Base-by-base conservation (phyloP, 1,140 invertebrate genomes). In the Oryzaephilus surinamensis region DNA sequence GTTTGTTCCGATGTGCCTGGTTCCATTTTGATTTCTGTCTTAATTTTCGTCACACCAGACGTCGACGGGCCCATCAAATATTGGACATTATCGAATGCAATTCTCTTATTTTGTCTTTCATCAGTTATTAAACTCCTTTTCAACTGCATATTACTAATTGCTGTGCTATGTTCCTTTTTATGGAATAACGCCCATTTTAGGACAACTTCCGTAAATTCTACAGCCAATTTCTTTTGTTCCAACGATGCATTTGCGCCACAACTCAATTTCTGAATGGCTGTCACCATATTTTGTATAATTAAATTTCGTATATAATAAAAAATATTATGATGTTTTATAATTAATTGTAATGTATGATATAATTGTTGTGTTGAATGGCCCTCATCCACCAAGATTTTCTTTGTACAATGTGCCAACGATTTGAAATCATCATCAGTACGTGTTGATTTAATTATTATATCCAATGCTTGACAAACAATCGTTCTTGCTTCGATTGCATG, bases 311-410 rank as follows among this genome's bases (percentile, higher is more conserved):
- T 90, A 2, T 91, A 90, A 64, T 94, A 98, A 62, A 97, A 98
- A 2, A 93, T 86, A 64, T 91, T 93, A 52, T 88, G 93, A 61
- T 99, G 94, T 8, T 91, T 72, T 3, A 97, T 90, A 15, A 98
- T 83, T 0, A 97, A 66, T 62, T 94, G 94, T 35, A 98, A 65
- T 44, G 97, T 94, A 57, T 99, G 95, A 42, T 92, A 91, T 2
- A 98, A 65, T 60, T 97, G 94, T 43, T 90, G 86, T 65, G 94
- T 84, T 0, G 88, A 89, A 62, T 97, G 91, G 0, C 92, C 92
- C 62, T 99, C 95, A 60, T 99, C 96, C 0, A 97, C 84, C 17
- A 98, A 91, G 17, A 97, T 96, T 65, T 98, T 98, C 64, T 98
- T 98, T 1, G 95, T 97, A 90, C 93, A 97, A 56, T 96, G 90